Conservation (phyloP, 2,888 invertebrate genomes). For the Acleris literana region DNA sequence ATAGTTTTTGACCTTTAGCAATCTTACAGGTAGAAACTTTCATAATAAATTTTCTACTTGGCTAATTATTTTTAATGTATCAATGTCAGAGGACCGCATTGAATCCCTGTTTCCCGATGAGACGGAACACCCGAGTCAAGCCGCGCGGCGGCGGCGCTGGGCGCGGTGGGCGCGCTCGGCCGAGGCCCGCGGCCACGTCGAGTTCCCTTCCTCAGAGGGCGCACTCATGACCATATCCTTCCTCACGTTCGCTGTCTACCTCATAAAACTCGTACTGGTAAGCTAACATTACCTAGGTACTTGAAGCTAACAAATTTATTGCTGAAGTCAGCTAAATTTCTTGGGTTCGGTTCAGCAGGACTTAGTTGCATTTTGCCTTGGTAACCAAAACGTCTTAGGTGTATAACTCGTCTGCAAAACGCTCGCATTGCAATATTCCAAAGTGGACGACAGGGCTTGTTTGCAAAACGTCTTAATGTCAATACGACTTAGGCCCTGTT, state of each 20-base stretch:
- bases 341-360: too few relatives aligned
- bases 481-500: too few relatives aligned
- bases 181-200: conserved; percentile 81
- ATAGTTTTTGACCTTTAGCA: too few relatives aligned
- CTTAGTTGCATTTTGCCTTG: too few relatives aligned
- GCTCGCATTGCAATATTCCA: too few relatives aligned
- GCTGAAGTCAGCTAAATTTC: neutral
- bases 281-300: conserved; percentile 45
- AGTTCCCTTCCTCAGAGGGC: conserved; percentile 91
- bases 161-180: conserved; percentile 47
- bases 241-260: conserved; percentile 92
- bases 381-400: too few relatives aligned
- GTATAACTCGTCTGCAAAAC: too few relatives aligned
- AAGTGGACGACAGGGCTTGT: too few relatives aligned
- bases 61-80: neutral
- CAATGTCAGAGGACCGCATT: conserved; percentile 71
- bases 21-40: too few relatives aligned
- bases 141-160: conserved; percentile 49
- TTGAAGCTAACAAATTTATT: neutral
- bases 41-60: too few relatives aligned
- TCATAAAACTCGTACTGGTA: conserved; percentile 92
- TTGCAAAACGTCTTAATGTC: too few relatives aligned
- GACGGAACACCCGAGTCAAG: conserved; percentile 40
- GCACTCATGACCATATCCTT: conserved; percentile 93
- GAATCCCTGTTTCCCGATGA: conserved; percentile 76